Evolutionary conservation across 2,888 invertebrate genomes (phyloP).

Genomic region (Polia nebulosa): DNA sequence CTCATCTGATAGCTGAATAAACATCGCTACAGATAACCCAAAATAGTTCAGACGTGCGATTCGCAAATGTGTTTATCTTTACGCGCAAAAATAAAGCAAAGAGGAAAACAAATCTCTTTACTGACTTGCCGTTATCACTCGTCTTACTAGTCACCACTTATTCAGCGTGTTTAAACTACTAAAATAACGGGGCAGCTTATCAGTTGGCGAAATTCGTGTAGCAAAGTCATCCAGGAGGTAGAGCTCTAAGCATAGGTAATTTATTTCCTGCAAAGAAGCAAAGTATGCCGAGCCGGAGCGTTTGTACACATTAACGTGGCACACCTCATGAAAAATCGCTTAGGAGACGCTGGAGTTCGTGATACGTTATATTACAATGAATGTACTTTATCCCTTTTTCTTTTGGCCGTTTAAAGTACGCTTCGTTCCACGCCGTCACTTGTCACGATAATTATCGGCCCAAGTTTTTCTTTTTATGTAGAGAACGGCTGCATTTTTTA

Average conservation of each 20-base stretch:
- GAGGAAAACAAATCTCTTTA: constrained; percentile 39
- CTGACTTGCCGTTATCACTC: constrained; percentile 48
- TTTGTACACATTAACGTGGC: constrained; percentile 89
- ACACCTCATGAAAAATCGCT: constrained; percentile 90
- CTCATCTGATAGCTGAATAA: constrained; percentile 35
- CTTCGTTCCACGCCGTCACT: constrained; percentile 45
- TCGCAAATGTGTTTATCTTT: constrained; percentile 46
- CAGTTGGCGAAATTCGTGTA: constrained; percentile 81
- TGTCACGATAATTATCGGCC: constrained; percentile 18
- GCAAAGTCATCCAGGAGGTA: constrained; percentile 72
- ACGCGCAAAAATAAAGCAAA: constrained; percentile 41
- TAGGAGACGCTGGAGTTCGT: constrained; percentile 82
- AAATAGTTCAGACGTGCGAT: constrained; percentile 37
- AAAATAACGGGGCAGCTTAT: constrained; percentile 74
- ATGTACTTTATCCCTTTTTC: constrained; percentile 59
- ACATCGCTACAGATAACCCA: constrained; percentile 39
- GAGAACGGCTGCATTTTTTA: not conserved
- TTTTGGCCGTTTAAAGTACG: constrained; percentile 66
- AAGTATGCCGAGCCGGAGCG: constrained; percentile 87
- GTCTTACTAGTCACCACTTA: constrained; percentile 61
- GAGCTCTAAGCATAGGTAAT: constrained; percentile 83
- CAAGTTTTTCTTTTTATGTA: constrained; percentile 2
- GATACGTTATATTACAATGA: constrained; percentile 72
- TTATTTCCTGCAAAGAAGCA: constrained; percentile 88
- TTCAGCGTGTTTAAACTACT: constrained; percentile 64